Evolutionary conservation across 2,797 vertebrate species (phyloP).

Genomic region (Darevskia mixta): DNA sequence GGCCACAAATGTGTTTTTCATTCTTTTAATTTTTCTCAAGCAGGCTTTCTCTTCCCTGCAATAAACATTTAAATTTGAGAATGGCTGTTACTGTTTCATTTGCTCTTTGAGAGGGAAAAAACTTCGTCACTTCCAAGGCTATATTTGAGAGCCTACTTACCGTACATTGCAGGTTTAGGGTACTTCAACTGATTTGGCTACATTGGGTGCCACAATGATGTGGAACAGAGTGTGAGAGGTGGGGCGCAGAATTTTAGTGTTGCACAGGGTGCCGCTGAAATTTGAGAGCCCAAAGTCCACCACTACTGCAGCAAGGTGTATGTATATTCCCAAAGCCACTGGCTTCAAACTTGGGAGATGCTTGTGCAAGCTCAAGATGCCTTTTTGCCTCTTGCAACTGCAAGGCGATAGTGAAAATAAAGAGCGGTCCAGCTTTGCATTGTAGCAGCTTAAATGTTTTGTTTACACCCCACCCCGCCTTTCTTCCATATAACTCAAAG

Average conservation of each 20-base stretch:
- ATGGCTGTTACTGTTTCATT: neutral
- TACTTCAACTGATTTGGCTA: too few species aligned
- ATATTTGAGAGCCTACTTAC: neutral
- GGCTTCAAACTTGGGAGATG: neutral
- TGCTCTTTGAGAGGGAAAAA: neutral
- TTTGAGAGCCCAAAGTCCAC: too few species aligned
- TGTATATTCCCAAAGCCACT: neutral
- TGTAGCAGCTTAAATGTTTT: neutral
- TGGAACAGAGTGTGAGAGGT: too few species aligned
- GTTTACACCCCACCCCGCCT: neutral
- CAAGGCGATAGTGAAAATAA: neutral
- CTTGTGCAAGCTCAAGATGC: neutral
- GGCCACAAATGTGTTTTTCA: constrained; percentile 7
- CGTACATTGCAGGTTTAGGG: neutral
- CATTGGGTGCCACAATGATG: too few species aligned
- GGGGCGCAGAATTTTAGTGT: too few species aligned
- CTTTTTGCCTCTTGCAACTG: neutral
- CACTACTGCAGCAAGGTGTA: neutral
- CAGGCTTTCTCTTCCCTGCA: constrained; percentile 53
- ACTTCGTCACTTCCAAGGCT: neutral
- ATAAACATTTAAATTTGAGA: constrained; percentile 73
- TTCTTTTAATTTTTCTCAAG: constrained; percentile 16
- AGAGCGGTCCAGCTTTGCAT: too few species aligned
- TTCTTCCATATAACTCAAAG: neutral
- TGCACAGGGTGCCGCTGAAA: too few species aligned